Base-by-base conservation (phyloP, 2,797 vertebrate species). In the Micromesistius poutassou region DNA sequence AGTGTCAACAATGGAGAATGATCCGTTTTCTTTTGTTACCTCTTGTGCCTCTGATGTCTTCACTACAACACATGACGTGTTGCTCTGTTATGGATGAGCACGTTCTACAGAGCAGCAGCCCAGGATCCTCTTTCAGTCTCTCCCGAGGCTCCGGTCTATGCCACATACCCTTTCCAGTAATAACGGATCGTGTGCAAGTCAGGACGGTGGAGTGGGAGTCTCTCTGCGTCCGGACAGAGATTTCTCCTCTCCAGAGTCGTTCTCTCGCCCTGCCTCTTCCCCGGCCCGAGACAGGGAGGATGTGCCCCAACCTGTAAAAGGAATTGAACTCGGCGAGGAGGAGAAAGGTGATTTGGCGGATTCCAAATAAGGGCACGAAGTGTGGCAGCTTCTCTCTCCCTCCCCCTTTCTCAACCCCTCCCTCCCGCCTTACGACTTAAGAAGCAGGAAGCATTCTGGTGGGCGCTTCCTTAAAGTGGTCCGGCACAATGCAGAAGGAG, bases 231-330 rank as follows among this genome's bases (percentile, higher is more conserved):
- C 62, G 9, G 28, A 25, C 62, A 68, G 40, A 46, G 38, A 68
- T 80, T 81, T 72, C 78, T 82, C 36, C 71, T 80, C 73, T 74
- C 16, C 30, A 62, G 55, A 62, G 22, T 9, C 22, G 19, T n/a
- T n/a, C n/a, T n/a, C 55, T 12, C 55, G 5, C 2, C 55, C 55
- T 50, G 30, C 72, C 85, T 86, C 78, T 75, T 77, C 25, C 80
- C 79, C 30, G 40, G 75, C 78, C 71, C 0, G 16, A 78, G 84
- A 71, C 4, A 1, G 80, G 77, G 82, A 90, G 89, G 88, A 92
- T 92, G 81, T 89, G 89, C 88, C 91, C 81, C 81, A 89, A 93
- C 92, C 92, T 94, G 94, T 92, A 92, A 93, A 93, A 93, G 91
- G 92, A 93, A 90, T 92, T 92, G 90, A 89, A 89, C 84, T 82